A percentile compares a stretch with the other conserved stretches of the same genome.
These are phyloP conservation scores for Metellina segmentata DNA, from an alignment of 2,888 invertebrate genomes.

Conservation along the genomic window DNA sequence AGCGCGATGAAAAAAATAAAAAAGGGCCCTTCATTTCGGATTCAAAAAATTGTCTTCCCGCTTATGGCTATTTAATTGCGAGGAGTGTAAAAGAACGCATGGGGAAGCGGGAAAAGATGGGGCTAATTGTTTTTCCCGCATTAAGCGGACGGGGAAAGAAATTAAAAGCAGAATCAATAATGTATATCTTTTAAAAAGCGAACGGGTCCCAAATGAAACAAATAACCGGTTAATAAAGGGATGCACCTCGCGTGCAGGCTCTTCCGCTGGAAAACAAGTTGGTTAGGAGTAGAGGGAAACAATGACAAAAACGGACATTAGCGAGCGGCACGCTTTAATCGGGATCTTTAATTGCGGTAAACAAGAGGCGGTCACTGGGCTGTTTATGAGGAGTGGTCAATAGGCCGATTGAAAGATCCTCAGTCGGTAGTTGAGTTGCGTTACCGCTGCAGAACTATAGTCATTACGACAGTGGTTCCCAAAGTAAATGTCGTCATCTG, in stretches of 20 bases:
- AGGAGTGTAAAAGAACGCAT: constrained; percentile 45
- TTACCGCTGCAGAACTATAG: too few species aligned
- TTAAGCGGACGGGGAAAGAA: constrained; percentile 54
- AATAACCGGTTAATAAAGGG: constrained; percentile 73
- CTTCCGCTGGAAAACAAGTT: neutral
- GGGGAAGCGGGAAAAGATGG: constrained; percentile 34
- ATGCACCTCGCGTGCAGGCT: neutral
- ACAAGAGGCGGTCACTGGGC: constrained; percentile 40
- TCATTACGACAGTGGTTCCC: too few species aligned
- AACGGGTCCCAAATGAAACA: constrained; percentile 60
- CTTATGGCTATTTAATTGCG: constrained; percentile 76
- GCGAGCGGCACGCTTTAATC: too few species aligned
- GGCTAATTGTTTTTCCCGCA: constrained; percentile 75
- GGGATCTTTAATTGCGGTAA: neutral
- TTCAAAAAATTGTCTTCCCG: constrained; percentile 73
- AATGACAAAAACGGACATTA: too few species aligned
- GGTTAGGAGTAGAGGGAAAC: too few species aligned
- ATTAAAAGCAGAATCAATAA: constrained; percentile 74
- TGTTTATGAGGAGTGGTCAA: neutral
- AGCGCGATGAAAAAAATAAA: constrained; percentile 10
- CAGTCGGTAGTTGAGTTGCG: too few species aligned
- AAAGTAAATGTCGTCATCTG: too few species aligned
- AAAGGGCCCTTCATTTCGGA: constrained; percentile 51
- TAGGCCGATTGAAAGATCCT: constrained; percentile 50
- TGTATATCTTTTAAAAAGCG: constrained; percentile 73